Conservation (phyloP, 2,113 vertebrate genomes). For the Aspiorhynchus laticeps region DNA sequence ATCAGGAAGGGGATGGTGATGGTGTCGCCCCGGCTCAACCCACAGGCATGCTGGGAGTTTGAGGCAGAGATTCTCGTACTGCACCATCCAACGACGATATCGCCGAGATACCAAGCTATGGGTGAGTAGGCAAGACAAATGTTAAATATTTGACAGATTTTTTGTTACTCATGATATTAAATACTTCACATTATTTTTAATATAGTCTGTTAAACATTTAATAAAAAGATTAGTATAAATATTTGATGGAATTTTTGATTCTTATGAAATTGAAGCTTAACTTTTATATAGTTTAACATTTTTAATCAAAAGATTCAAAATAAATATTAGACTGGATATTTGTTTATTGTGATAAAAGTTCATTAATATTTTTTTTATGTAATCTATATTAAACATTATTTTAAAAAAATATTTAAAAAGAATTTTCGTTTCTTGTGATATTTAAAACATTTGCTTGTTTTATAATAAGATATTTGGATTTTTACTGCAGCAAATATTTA, state of each 20-base stretch:
- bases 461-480: neutral
- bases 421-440: no score
- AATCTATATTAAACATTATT: neutral
- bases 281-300: no score
- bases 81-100: constrained; percentile 95
- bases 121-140: constrained; percentile 68
- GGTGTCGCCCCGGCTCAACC: constrained; percentile 90
- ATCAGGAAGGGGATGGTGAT: constrained; percentile 98
- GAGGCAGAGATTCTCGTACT: constrained; percentile 94
- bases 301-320: neutral
- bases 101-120: constrained; percentile 95
- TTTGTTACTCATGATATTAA: neutral
- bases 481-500: neutral
- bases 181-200: neutral
- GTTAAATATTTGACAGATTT: neutral
- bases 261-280: no score
- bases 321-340: neutral
- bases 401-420: neutral
- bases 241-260: no score
- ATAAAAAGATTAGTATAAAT: no score
- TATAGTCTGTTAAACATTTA: no score
- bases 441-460: no score
- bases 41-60: constrained; percentile 96
- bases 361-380: no score
- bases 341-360: neutral